Evolutionary conservation across 1,140 invertebrate genomes (phyloP).

Genomic region (Drosophila cardini): DNA sequence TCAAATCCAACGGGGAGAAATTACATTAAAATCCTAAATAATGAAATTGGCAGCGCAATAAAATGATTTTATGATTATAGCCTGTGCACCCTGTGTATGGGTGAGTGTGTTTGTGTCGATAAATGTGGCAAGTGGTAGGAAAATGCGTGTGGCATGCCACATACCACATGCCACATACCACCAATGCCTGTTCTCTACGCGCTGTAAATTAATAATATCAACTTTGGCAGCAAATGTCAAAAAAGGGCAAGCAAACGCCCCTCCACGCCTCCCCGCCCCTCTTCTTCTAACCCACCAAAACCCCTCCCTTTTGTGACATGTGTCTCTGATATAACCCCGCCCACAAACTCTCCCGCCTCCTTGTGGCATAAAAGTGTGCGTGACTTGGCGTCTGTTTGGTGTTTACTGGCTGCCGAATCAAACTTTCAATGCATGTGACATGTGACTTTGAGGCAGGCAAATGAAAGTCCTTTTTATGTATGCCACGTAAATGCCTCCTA

Average conservation of each 20-base stretch:
- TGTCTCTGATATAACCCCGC: constrained; percentile 9
- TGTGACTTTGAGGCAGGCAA: constrained; percentile 42
- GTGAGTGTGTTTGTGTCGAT: constrained; percentile 24
- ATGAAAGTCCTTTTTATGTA: constrained; percentile 31
- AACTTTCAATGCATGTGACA: constrained; percentile 60
- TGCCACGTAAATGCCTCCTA: constrained; percentile 45
- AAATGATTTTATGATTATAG: constrained; percentile 73
- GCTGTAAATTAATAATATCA: constrained; percentile 73
- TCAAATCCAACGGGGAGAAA: constrained; percentile 48
- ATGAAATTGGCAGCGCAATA: constrained; percentile 72
- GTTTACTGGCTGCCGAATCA: constrained; percentile 61
- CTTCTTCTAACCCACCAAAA: background rate
- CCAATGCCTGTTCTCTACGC: constrained; percentile 37
- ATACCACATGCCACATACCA: constrained; percentile 19
- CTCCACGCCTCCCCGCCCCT: background rate
- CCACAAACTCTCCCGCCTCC: background rate
- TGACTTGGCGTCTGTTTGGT: constrained; percentile 62
- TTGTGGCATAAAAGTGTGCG: constrained; percentile 40
- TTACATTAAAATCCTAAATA: constrained; percentile 72
- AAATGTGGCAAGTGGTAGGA: constrained; percentile 46
- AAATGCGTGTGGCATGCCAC: constrained; percentile 53
- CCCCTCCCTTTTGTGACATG: constrained; percentile 32
- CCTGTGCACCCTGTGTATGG: constrained; percentile 7
- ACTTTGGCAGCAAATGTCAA: constrained; percentile 70
- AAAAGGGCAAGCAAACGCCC: constrained; percentile 58